A percentile compares a stretch with the other conserved stretches of the same genome.
Conservation (phyloP, 2,113 vertebrate genomes). For the Rattus rattus region DNA sequence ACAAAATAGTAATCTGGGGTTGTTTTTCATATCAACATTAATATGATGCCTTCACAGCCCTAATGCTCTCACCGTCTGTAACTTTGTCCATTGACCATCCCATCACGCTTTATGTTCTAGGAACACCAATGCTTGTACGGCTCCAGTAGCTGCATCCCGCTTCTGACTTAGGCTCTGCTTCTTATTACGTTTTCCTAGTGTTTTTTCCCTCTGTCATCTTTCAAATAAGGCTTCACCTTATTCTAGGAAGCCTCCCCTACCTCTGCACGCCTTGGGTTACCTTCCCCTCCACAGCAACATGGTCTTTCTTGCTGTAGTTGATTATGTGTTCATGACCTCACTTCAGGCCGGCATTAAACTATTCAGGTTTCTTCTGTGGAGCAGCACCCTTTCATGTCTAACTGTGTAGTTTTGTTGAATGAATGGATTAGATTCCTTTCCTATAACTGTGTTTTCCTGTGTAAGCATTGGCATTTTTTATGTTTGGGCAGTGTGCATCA, state of each 20-base stretch:
- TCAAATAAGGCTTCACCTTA: neutral
- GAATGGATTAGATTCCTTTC: neutral
- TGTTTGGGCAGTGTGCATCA: neutral
- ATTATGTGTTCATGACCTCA: neutral
- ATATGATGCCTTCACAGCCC: neutral
- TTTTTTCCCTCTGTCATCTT: neutral
- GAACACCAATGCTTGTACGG: neutral
- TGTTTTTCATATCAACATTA: neutral
- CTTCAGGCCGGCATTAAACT: neutral
- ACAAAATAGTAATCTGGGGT: neutral
- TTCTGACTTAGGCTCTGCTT: constrained; percentile 20
- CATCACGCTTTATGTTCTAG: neutral
- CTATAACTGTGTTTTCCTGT: neutral
- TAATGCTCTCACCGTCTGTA: constrained; percentile 3
- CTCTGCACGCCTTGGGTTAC: neutral
- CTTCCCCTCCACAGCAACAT: fast-evolving
- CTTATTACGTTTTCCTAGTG: neutral
- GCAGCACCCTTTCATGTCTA: neutral
- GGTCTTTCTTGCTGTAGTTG: neutral
- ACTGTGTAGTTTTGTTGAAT: constrained; percentile 3
- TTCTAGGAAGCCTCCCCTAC: neutral
- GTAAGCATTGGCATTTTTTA: neutral
- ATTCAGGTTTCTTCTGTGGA: neutral
- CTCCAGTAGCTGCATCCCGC: neutral
- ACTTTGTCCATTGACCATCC: neutral